These are phyloP conservation scores for Apodemus speciosus DNA, from an alignment of 2,113 vertebrate species.

Conservation along the genomic window DNA sequence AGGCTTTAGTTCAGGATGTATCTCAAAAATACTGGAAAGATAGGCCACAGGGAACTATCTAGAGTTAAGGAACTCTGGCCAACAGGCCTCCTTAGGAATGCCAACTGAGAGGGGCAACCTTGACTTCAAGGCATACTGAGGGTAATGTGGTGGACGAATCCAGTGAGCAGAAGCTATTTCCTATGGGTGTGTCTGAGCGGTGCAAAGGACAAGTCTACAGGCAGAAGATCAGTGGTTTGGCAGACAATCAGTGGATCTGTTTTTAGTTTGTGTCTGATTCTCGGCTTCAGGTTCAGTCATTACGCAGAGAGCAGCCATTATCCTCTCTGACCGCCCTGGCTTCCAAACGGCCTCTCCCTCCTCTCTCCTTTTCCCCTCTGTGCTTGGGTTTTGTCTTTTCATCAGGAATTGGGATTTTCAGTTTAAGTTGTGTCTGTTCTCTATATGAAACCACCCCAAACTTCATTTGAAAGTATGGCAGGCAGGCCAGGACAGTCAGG, in stretches of 20 bases:
- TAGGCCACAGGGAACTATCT: neutral
- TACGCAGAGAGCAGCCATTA: conserved; percentile 34
- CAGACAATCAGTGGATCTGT: neutral
- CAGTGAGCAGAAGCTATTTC: conserved; percentile 15
- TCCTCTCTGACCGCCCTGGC: neutral
- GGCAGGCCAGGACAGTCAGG: too few relatives aligned
- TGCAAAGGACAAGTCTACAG: neutral
- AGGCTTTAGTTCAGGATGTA: neutral
- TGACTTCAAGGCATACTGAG: neutral
- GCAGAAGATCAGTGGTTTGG: neutral
- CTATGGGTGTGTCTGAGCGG: neutral
- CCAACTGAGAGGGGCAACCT: neutral
- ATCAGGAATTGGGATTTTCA: conserved; percentile 22
- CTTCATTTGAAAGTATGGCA: neutral
- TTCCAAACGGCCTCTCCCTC: neutral
- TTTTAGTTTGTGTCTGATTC: neutral
- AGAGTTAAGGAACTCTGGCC: neutral
- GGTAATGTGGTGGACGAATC: neutral
- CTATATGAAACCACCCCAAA: neutral
- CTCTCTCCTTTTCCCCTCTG: neutral
- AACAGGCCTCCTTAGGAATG: neutral
- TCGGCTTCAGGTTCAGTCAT: conserved; percentile 1
- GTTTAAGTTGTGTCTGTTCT: conserved; percentile 18
- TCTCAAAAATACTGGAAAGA: conserved; percentile 27
- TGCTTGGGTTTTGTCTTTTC: conserved; percentile 14